Base-by-base conservation (phyloP, 2,113 vertebrate species). In the Illadopsis cleaveri region DNA sequence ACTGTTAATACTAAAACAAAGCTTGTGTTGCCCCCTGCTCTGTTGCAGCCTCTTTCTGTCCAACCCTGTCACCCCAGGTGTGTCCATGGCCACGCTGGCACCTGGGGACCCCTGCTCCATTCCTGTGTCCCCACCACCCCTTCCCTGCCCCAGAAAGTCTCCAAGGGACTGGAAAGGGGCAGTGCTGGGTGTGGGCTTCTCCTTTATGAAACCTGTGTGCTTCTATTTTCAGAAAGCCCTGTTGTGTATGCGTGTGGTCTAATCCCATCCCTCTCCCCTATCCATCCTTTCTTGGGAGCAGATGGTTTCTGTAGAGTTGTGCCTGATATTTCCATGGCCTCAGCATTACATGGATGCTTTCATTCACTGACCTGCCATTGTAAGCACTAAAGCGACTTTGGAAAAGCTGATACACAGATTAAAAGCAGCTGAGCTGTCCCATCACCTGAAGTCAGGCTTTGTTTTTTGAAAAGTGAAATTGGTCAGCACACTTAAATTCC, bases 71-170 rank as follows among this genome's bases (percentile, higher is more conserved):
- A 76, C 51, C 48, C 19, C 17, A 24, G 8, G 14, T 0, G 0
- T 16, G 24, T 51, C 31, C 57, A 7, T 7, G 38, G 33, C 35
- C 15, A 6, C 0, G 0, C 28, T 12, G 58, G 33, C 3, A 1
- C 17, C 7, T 0, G 0, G 19, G n/a, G 44, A 37, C 40, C 42
- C n/a, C 54, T 7, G 44, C 22, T 12, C 37, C 4, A 0, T 6
- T 45, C 44, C 24, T 4, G 27, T 37, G 42, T 42, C 24, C 31
- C 18, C 4, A 0, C 16, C 1, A 4, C 45, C 11, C 35, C 35
- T 79, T 48, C 30, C 47, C 28, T 76, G 38, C 53, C 35, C 38
- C 19, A 42, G 14, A 20, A n/a, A 25, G n/a, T 62, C 57, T 54
- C 81, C 3, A 20, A 16, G 25, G 48, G 31, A 16, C 42, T 71